phyloP scores from a whole-genome alignment of 2,113 vertebrate genomes.

The Hydropotes inermis region DNA sequence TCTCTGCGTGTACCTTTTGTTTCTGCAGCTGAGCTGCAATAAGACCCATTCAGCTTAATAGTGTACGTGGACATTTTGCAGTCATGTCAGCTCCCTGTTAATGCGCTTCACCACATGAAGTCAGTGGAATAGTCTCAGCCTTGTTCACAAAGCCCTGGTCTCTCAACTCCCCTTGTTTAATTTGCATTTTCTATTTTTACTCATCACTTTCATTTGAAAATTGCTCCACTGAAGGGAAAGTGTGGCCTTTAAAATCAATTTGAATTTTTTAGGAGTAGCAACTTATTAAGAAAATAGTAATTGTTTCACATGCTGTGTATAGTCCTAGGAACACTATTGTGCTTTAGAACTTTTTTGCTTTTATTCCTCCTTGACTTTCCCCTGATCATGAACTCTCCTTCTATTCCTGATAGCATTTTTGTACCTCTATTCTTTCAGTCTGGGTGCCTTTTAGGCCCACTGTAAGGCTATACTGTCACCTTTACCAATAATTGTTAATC shows the following conservation, averaged over 20 bases:
- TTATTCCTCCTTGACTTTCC: neutral
- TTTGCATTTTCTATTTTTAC: conserved; percentile 39
- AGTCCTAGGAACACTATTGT: neutral
- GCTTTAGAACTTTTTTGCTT: neutral
- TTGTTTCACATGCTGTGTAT: neutral
- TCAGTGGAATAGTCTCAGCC: neutral
- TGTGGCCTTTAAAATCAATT: neutral
- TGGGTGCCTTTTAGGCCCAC: neutral
- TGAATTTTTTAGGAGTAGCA: neutral
- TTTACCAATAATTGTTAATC: neutral
- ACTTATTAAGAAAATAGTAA: neutral
- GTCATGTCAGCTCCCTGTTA: neutral
- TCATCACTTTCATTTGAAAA: conserved; percentile 16
- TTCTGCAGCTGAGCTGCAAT: neutral
- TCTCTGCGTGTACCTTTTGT: neutral
- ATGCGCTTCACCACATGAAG: neutral
- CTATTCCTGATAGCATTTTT: neutral
- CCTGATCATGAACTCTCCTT: neutral
- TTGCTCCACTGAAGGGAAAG: neutral
- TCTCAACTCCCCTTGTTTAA: neutral
- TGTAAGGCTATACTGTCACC: neutral
- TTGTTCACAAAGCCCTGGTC: neutral
- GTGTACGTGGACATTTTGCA: neutral
- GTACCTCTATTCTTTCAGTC: neutral
- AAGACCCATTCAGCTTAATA: neutral